Percentiles rank a stretch among this genome's conserved stretches.
Evolutionary conservation across 2,113 vertebrate genomes (phyloP).

Genomic region (Rhinolophus sinicus): DNA sequence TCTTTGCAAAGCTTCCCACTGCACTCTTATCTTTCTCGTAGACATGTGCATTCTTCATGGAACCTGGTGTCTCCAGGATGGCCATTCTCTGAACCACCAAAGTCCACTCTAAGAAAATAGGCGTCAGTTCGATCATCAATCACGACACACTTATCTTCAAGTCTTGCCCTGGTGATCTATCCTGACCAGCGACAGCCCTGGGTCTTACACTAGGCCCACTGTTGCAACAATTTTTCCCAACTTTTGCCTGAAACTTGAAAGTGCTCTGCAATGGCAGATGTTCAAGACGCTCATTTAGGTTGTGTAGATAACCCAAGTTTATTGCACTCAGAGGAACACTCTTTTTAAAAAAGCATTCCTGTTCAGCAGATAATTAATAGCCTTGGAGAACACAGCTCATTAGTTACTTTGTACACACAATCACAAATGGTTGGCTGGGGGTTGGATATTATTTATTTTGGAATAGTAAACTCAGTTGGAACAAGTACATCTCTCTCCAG

Average conservation of each 20-base stretch:
- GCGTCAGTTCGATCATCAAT: not conserved
- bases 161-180: not conserved
- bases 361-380: conserved; percentile 53
- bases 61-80: not conserved
- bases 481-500: conserved; percentile 39
- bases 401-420: conserved; percentile 50
- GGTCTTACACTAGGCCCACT: not conserved
- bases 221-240: not conserved
- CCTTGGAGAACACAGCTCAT: conserved; percentile 52
- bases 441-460: conserved; percentile 55
- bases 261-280: conserved; percentile 16
- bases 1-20: not conserved
- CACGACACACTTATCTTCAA: not conserved
- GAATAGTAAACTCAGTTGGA: conserved; percentile 39
- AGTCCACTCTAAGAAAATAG: not conserved
- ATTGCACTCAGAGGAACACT: conserved; percentile 38
- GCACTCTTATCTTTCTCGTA: not conserved
- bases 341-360: conserved; percentile 56
- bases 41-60: not conserved
- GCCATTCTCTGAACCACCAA: not conserved
- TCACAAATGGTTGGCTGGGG: conserved; percentile 27
- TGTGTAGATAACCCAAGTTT: conserved; percentile 47
- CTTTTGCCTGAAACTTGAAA: conserved; percentile 9
- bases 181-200: not conserved
- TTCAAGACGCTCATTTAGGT: conserved; percentile 28